Evolutionary conservation across 2,888 invertebrate genomes (phyloP).

Genomic region (Lydus trimaculatus): DNA sequence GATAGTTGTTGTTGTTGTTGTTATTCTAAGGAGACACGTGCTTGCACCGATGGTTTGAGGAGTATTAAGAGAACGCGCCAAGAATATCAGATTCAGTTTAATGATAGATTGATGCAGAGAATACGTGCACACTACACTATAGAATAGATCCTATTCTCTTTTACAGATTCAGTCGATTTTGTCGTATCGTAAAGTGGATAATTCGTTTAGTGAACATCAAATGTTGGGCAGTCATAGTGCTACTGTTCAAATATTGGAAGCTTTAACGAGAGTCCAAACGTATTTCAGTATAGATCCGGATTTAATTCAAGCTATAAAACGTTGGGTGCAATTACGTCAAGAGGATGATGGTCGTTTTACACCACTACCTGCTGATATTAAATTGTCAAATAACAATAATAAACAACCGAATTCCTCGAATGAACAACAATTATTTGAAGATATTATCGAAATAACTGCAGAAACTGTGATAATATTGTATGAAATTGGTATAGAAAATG

Average conservation of each 20-base stretch:
- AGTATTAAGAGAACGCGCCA: neutral
- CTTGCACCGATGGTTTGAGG: neutral
- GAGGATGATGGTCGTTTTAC: constrained; percentile 68
- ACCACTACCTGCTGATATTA: constrained; percentile 67
- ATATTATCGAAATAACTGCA: constrained; percentile 69
- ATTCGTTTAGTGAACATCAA: constrained; percentile 73
- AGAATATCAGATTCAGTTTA: constrained; percentile 19
- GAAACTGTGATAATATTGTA: constrained; percentile 68
- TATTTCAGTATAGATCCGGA: constrained; percentile 70
- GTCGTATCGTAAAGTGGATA: constrained; percentile 70
- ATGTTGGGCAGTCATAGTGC: constrained; percentile 68
- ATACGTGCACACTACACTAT: neutral
- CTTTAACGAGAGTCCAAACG: constrained; percentile 67
- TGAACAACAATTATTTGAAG: constrained; percentile 60
- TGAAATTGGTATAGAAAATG: constrained; percentile 64
- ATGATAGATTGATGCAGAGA: constrained; percentile 19
- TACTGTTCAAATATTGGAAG: constrained; percentile 68
- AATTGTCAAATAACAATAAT: constrained; percentile 37
- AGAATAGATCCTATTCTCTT: neutral
- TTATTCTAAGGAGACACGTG: neutral
- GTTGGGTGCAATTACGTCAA: constrained; percentile 69
- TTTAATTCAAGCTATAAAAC: constrained; percentile 66
- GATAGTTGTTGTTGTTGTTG: neutral
- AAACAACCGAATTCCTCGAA: neutral
- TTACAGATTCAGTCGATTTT: constrained; percentile 68